Evolutionary conservation across 23 tunicate genomes (phyloP), one percentile per base, ranked within the genome.

Genomic region (Halocynthia roretzi): DNA sequence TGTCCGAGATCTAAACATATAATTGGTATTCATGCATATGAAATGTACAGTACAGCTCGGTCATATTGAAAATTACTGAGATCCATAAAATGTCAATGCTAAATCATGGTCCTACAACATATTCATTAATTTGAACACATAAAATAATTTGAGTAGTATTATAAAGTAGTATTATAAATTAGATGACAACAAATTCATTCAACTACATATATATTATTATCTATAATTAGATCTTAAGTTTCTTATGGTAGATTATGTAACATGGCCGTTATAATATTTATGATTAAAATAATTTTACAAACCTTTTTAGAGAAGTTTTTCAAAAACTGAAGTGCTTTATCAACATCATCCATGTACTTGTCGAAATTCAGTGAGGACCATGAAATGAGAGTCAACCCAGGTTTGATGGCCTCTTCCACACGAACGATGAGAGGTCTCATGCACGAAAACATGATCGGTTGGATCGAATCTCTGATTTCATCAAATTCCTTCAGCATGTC

Each of bases 341-440:
- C 50, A 40, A 79, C 73, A 52, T 83, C 85, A n/a, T 74, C 74
- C 19, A 89, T 81, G 52, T 83, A 89, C 56, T 83, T 89, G 50
- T 85, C 77, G 49, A 84, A 80, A 63, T 89, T 89, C 82, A 89
- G 84, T 67, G 86, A 75, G 0, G 87, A 81, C 95, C 95, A 89
- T 8, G 95, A 83, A 54, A 83, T 69, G 77, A 89, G 58, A 15
- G 95, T 81, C 55, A 78, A 71, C 0, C 95, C 95, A 8, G 95
- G 88, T 6, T 76, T 15, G 54, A 89, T 80, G 54, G 95, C 76
- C 50, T 89, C 83, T 63, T 89, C 95, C 56, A 89, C 87, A 63
- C 95, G 73, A 7, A 63, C 56, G 21, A 89, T 52, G 20, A 89
- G 67, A 21, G 87, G 87, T 50, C 71, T 81, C 85, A 89, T 78